phyloP scores from a whole-genome alignment of 2,797 vertebrate species.

The Sebastes melanostomus region DNA sequence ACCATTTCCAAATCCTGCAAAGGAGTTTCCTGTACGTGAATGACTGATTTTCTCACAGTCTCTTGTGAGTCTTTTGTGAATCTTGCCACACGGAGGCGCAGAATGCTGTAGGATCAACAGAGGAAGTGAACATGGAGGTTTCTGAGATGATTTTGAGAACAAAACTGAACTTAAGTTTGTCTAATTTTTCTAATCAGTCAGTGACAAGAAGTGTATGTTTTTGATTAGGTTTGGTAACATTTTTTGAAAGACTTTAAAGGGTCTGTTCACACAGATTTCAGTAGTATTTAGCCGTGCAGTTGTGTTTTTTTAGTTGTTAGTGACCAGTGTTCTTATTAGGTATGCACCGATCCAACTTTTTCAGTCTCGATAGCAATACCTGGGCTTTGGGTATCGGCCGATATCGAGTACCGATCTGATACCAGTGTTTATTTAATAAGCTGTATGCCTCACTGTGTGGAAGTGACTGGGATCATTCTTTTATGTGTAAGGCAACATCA shows the following conservation, averaged over 20 bases:
- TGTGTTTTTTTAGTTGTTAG: neutral
- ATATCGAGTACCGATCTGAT: no score
- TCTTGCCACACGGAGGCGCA: slow-evolving; percentile 12
- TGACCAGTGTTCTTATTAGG: neutral
- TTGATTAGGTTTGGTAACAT: neutral
- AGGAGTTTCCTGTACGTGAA: neutral
- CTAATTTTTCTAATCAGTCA: neutral
- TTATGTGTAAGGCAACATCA: no score
- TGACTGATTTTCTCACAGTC: neutral
- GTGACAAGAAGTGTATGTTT: neutral
- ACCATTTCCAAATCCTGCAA: slow-evolving; percentile 16
- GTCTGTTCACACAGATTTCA: neutral
- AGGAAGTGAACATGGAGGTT: neutral
- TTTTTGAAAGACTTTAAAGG: neutral
- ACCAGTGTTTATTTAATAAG: no score
- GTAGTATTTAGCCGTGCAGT: neutral
- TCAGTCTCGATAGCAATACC: no score
- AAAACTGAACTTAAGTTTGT: neutral
- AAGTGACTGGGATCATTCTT: no score
- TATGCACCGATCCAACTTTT: no score
- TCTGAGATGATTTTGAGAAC: neutral
- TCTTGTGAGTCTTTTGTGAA: neutral
- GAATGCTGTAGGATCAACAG: neutral
- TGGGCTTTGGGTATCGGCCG: no score
- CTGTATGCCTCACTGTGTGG: no score